These are phyloP conservation scores for Anorthoa munda DNA, from an alignment of 2,888 invertebrate species.

Conservation along the genomic window DNA sequence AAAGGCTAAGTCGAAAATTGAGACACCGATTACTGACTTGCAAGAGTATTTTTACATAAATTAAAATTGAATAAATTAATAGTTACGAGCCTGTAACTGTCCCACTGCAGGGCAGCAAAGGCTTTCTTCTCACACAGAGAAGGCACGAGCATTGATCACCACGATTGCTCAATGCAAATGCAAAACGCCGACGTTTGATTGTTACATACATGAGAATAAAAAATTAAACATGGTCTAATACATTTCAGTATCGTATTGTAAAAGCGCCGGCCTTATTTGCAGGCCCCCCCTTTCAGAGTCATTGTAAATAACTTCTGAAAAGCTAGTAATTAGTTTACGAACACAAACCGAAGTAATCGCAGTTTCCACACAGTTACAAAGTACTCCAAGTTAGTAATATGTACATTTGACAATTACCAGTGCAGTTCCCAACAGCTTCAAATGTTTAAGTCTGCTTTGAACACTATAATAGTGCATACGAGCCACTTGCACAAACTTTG, in stretches of 20 bases:
- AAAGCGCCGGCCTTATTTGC: not conserved
- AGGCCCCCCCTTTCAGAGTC: not conserved
- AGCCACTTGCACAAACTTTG: slow-evolving; percentile 49
- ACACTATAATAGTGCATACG: slow-evolving; percentile 39
- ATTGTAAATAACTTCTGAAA: slow-evolving; percentile 12
- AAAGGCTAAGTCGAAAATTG: not conserved
- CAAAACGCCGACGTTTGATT: too few relatives aligned
- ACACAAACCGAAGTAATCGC: slow-evolving; percentile 23
- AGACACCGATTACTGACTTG: not conserved
- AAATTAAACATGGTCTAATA: not conserved
- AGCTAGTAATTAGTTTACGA: slow-evolving; percentile 18
- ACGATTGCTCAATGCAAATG: too few relatives aligned
- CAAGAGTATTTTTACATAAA: not conserved
- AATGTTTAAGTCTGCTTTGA: slow-evolving; percentile 56
- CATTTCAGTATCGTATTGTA: not conserved
- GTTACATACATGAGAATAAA: not conserved
- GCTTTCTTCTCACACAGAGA: too few relatives aligned
- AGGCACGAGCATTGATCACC: too few relatives aligned
- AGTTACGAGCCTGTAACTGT: too few relatives aligned
- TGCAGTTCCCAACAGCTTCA: slow-evolving; percentile 44
- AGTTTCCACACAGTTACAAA: slow-evolving; percentile 34
- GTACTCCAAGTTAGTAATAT: slow-evolving; percentile 38
- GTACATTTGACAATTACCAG: slow-evolving; percentile 56
- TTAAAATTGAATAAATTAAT: too few relatives aligned
- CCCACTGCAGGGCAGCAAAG: too few relatives aligned